Percentiles rank a stretch among this genome's conserved stretches.
These are phyloP conservation scores for Stomatorhinus walkeri DNA, from an alignment of 2,797 vertebrate genomes.

Conservation along the genomic window DNA sequence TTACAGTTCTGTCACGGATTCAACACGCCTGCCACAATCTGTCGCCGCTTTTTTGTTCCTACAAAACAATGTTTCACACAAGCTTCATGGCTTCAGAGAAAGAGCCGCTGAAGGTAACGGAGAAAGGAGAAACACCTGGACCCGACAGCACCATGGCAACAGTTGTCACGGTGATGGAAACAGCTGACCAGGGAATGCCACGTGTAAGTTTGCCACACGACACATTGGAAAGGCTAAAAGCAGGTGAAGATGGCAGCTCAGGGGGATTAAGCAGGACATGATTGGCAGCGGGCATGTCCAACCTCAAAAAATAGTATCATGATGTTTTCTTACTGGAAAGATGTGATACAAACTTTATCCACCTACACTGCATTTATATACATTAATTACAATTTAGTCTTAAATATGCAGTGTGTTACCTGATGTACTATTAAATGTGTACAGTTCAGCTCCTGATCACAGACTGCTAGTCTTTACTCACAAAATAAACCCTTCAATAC, in stretches of 20 bases:
- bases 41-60: background rate
- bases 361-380: background rate
- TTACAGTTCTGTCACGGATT: background rate
- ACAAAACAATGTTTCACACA: background rate
- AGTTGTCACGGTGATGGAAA: background rate
- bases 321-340: background rate
- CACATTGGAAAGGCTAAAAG: background rate
- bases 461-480: background rate
- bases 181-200: background rate
- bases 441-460: background rate
- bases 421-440: background rate
- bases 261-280: background rate
- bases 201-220: background rate
- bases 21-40: background rate
- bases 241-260: background rate
- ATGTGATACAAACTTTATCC: background rate
- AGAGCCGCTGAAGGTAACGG: background rate
- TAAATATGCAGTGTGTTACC: background rate
- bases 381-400: background rate
- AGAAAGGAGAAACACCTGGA: background rate
- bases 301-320: background rate
- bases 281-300: background rate
- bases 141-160: background rate
- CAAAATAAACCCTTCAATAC: background rate
- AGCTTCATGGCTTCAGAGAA: background rate